Conservation (phyloP, 2,797 vertebrate genomes). For the Nothura maculosa region DNA sequence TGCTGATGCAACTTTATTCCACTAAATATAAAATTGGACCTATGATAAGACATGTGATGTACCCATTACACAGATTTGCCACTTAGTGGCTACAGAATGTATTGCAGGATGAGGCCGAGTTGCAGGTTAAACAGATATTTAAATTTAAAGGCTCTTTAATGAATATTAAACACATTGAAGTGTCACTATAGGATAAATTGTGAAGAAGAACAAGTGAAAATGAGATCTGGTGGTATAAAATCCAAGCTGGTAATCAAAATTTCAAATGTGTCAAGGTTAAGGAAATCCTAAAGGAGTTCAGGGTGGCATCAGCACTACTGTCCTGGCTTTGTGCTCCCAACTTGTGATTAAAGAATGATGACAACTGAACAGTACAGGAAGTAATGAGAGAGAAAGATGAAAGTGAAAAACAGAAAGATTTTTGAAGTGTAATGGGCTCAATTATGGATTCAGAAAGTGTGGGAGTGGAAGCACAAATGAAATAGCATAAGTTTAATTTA, state of each 20-base stretch:
- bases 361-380: background rate
- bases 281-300: background rate
- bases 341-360: background rate
- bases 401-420: background rate
- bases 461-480: background rate
- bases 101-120: fast-evolving
- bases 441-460: background rate
- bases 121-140: background rate
- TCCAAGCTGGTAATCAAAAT: fast-evolving
- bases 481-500: background rate
- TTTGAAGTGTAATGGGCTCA: background rate
- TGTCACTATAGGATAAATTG: background rate
- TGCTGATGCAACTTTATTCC: background rate
- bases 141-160: background rate
- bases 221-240: background rate
- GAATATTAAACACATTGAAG: background rate
- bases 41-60: background rate
- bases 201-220: background rate
- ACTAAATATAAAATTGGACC: background rate
- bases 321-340: background rate
- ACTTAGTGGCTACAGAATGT: background rate
- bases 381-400: background rate
- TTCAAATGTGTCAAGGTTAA: background rate
- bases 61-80: background rate
- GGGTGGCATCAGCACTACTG: background rate